Percentiles rank a stretch among this genome's conserved stretches.
These are phyloP conservation scores for Diploscapter pachys DNA, from an alignment of 1,140 invertebrate genomes.

Conservation along the genomic window DNA sequence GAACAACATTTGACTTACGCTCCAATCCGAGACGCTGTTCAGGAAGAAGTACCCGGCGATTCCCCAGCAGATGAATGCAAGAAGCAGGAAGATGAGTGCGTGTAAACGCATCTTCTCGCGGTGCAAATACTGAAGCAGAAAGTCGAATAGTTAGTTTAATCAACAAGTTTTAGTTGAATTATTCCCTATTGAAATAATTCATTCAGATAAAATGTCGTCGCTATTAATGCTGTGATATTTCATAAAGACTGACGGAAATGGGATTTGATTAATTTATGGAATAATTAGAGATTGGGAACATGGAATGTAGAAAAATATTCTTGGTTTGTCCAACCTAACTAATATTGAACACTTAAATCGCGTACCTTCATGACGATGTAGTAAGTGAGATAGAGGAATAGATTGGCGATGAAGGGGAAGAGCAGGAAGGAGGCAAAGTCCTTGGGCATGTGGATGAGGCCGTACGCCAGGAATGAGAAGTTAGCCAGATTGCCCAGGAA, in stretches of 20 bases:
- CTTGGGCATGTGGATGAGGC: conserved; percentile 67
- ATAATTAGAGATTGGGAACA: conserved; percentile 69
- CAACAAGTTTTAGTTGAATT: conserved; percentile 23
- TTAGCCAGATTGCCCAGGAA: too few relatives aligned
- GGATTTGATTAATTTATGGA: conserved; percentile 65
- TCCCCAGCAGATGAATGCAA: conserved; percentile 70
- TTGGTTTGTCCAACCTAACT: not conserved
- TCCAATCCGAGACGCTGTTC: conserved; percentile 76
- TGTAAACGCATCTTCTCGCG: conserved; percentile 69
- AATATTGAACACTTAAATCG: not conserved
- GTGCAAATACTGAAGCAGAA: conserved; percentile 67
- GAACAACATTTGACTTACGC: conserved; percentile 58
- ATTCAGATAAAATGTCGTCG: conserved; percentile 61
- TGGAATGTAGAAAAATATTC: conserved; percentile 60
- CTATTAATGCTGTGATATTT: conserved; percentile 68
- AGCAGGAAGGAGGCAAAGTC: conserved; percentile 80
- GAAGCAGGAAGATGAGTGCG: conserved; percentile 68
- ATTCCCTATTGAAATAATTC: conserved; percentile 11
- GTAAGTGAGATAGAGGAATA: conserved; percentile 76
- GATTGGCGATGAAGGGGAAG: conserved; percentile 77
- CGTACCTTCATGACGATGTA: conserved; percentile 82
- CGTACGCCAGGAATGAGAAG: conserved; percentile 64
- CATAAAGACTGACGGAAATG: conserved; percentile 68
- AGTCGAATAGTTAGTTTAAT: conserved; percentile 31
- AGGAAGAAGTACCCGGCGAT: conserved; percentile 74